Percentiles rank a stretch among this genome's conserved stretches.
Evolutionary conservation across 2,888 invertebrate genomes (phyloP).

Genomic region (Sphinx pinastri): DNA sequence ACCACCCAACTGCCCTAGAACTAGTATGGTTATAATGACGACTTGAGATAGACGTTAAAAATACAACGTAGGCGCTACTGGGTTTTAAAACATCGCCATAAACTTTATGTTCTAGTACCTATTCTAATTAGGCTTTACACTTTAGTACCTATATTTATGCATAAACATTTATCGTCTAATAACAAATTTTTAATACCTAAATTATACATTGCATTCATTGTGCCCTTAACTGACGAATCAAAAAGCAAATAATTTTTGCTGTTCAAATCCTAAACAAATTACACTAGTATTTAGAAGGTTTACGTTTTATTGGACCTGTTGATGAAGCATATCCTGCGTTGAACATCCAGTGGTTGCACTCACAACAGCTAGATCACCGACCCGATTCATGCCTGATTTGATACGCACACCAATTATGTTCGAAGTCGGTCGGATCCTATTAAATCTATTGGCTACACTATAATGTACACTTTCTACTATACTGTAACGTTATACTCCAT

Average conservation of each 20-base stretch:
- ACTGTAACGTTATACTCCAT: slow-evolving; percentile 15
- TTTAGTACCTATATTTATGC: too few relatives aligned
- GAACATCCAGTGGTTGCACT: slow-evolving; percentile 5
- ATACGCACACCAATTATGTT: slow-evolving; percentile 29
- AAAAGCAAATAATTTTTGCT: neutral
- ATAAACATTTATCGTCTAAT: too few relatives aligned
- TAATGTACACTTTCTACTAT: slow-evolving; percentile 28
- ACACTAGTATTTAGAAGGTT: neutral
- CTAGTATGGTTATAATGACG: too few relatives aligned
- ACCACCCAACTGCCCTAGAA: too few relatives aligned
- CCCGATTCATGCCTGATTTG: slow-evolving; percentile 25
- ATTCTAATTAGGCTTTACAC: too few relatives aligned
- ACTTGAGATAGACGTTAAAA: too few relatives aligned
- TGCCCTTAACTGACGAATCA: too few relatives aligned
- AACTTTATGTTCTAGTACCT: too few relatives aligned
- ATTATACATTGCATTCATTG: too few relatives aligned
- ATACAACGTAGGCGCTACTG: too few relatives aligned
- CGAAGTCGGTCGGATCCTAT: slow-evolving; percentile 28
- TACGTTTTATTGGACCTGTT: slow-evolving; percentile 3
- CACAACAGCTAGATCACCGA: neutral
- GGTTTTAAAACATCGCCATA: too few relatives aligned
- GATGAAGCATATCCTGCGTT: slow-evolving; percentile 17
- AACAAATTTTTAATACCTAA: too few relatives aligned
- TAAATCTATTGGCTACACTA: slow-evolving; percentile 29
- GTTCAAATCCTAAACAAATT: neutral